Base-by-base conservation (phyloP, 2,888 invertebrate species). In the Willowsia nigromaculata region DNA sequence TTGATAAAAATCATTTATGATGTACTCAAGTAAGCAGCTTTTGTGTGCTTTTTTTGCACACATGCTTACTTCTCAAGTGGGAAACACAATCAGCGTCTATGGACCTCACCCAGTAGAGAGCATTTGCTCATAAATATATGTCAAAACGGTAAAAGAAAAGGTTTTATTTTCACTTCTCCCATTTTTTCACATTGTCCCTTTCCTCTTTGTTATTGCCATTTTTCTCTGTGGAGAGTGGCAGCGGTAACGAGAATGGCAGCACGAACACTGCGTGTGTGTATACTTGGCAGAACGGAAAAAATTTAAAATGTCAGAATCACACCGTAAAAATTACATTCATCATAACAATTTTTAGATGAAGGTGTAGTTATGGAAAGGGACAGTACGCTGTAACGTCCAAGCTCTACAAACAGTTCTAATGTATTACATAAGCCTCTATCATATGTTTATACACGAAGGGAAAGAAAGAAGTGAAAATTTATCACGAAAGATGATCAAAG, bases 401-500 rank as follows among this genome's bases (percentile, higher is more conserved):
- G n/a, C n/a, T n/a, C n/a, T 56, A 78, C 18, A 78, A n/a, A 53
- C n/a, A 53, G 1, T 53, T 18, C n/a, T 15, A 11, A 50, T n/a
- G n/a, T n/a, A n/a, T n/a, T 76, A 43, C 74, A 40, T 74, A 13
- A 53, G 53, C 53, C n/a, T n/a, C n/a, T n/a, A n/a, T n/a, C n/a
- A n/a, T n/a, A n/a, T n/a, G n/a, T n/a, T n/a, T n/a, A 53, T 33
- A 40, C 30, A 84, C 13, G 43, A 13, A 84, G n/a, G n/a, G 15
- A 30, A 33, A 65, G 65, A 65, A 74, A 47, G 2, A 74, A 47
- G 74, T 74, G 27, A 74, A 68, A 86, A 80, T 56, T 80, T 86
- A 86, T 86, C 86, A 68, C 18, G 86, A 86, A 18, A 68, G 86
- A 86, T 86, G 68, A 86, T 86, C 86, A 68, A 86, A n/a, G 71